Evolutionary conservation across 2,888 invertebrate genomes (phyloP), one percentile per base, ranked within the genome.

Genomic region (Eupithecia inturbata): DNA sequence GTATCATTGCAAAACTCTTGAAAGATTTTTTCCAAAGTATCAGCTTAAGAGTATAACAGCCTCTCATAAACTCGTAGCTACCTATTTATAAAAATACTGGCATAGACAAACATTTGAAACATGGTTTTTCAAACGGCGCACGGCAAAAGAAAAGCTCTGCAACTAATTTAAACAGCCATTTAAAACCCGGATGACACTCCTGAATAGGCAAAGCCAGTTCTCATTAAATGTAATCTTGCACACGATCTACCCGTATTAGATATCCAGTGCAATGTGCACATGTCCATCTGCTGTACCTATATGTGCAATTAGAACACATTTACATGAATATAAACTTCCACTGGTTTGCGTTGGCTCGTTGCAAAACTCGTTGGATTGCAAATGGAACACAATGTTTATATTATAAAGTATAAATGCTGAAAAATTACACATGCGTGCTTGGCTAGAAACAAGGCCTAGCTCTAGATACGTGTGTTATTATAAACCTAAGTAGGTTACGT

Each of bases 301-400:
- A 75, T 62, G 77, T 77, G 70, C 72, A 79, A 78, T 73, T 73
- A 75, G 74, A 75, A 75, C 78, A 63, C 70, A 80, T 78, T 76
- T 77, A 72, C 79, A 80, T 80, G 77, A 78, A 78, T 77, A 77
- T 73, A 80, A 80, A 79, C 79, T 77, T 70, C 71, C 28, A 67
- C 71, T 77, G 10, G 74, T 72, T 75, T 74, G 73, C 69, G 39
- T 71, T 28, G 69, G 68, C 63, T 67, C n/a, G 67, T 73, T 77
- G 73, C 68, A 71, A 70, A 72, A 68, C 62, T 68, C 63, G 31
- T 60, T 41, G 64, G 45, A 63, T 36, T 33, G 63, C 10, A 60
- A 28, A 60, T 53, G 26, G 19, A 28, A 62, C 19, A 28, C 28
- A 62, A 31, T 62, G 62, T 31, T 62, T 62, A 19, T 19, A 31